Evolutionary conservation across 2,113 vertebrate genomes (phyloP), one percentile per base, ranked within the genome.

Genomic region (Macroglossus sobrinus): DNA sequence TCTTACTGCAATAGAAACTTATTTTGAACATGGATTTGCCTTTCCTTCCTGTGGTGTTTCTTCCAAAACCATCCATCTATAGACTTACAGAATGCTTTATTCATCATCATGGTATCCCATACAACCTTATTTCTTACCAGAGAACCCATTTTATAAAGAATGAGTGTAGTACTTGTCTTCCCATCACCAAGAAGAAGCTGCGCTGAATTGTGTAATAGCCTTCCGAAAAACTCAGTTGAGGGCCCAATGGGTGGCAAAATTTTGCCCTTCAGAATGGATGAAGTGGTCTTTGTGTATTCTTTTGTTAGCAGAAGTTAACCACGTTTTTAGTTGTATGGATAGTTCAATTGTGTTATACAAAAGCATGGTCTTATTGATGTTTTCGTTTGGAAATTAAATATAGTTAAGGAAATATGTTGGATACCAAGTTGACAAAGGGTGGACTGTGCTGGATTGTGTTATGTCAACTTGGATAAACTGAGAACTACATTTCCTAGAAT

Each of bases 181-280:
- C 53, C 47, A 59, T 45, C 28, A 63, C 47, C 43, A 68, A 50
- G 53, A 96, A 91, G 81, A 21, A 80, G 21, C 12, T 93, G 72
- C 74, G 16, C 21, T 69, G 55, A 72, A 81, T 93, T 93, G 68
- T 78, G 40, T 35, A 82, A 50, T 72, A 71, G 19, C 10, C 24
- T 59, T 91, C 74, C 61, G n/a, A 95, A 96, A 96, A 38, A 72
- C 15, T 93, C 53, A 59, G 16, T 76, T 88, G n/a, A 85, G 82
- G 43, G 10, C 55, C 28, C 50, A 22, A 26, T 69, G 28, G 87
- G 21, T 82, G 30, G 35, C 59, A 85, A 63, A 91, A 28, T 43
- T 80, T 33, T 81, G 35, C 59, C 45, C 38, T 81, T 88, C 16
- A 24, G 22, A 30, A 33, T n/a, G 16, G 50, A 35, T 21, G 21